Base-by-base conservation (phyloP, 2,113 vertebrate species). In the Chitala chitala region DNA sequence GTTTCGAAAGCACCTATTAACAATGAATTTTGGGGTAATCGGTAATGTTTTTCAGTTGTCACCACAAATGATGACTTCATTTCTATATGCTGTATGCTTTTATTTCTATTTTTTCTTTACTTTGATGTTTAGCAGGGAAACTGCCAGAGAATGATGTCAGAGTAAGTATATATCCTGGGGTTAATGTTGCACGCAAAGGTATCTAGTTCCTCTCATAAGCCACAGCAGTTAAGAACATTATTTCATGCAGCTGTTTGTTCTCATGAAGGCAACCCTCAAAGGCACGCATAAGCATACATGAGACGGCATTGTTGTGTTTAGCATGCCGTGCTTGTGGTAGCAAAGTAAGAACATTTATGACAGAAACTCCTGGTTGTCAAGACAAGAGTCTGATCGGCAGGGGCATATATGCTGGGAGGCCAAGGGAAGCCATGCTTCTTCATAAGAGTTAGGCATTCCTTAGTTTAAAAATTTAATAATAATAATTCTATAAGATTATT, bases 171-270 rank as follows among this genome's bases (percentile, higher is more conserved):
- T 63, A 7, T 63, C 59, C 59, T 63, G 10, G 59, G 59, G 33
- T 63, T 63, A 63, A 63, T 63, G 33, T 33, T 36, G 17, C 59
- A 20, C 59, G n/a, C n/a, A n/a, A 63, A 38, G 59, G 31, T 63
- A 63, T 63, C 59, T 33, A 33, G 59, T 63, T n/a, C 15, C 59
- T 63, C 33, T 33, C 56, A 24, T 15, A 33, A 59, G 13, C 56
- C 33, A 59, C 56, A 20, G 38, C 31, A 38, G 29, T 63, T 63
- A 63, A 36, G 38, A n/a, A n/a, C n/a, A n/a, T n/a, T 33, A 20
- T 63, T 33, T 6, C n/a, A 20, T 63, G 59, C 33, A 63, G 59
- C 59, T 63, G 33, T 63, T 33, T 63, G 33, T 20, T 63, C 31
- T 36, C 31, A 36, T 36, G 17, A 63, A 63, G 33, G 33, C 33